Conservation (phyloP, 2,797 vertebrate species). For the Danionella dracula region DNA sequence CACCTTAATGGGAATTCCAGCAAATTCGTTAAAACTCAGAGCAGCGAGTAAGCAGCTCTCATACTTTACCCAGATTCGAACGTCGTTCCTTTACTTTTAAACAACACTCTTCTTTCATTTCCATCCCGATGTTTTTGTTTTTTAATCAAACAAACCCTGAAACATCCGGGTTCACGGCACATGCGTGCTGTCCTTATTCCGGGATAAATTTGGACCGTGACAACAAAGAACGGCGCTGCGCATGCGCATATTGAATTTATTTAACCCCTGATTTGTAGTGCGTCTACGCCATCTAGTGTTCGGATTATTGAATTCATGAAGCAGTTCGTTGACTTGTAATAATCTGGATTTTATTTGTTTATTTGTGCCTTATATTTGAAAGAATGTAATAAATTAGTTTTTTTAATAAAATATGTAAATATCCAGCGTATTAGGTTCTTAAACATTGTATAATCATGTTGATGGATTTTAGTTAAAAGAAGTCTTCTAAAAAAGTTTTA, state of each 20-base stretch:
- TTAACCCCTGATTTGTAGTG: background rate
- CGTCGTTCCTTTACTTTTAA: constrained; percentile 12
- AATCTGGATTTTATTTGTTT: background rate
- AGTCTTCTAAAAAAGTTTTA: too few relatives aligned
- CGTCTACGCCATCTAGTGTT: constrained; percentile 10
- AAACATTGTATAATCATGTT: too few relatives aligned
- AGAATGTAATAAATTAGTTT: too few relatives aligned
- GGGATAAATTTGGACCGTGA: constrained; percentile 85
- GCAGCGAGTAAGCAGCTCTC: background rate
- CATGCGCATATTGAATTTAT: constrained; percentile 38
- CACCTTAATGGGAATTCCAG: background rate
- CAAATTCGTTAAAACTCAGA: background rate
- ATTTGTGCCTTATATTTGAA: background rate
- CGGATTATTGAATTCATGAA: background rate
- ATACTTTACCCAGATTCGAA: constrained; percentile 3
- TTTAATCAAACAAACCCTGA: constrained; percentile 44
- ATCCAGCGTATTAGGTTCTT: too few relatives aligned
- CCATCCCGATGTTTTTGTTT: constrained; percentile 39
- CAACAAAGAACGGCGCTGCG: constrained; percentile 53
- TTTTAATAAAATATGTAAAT: too few relatives aligned
- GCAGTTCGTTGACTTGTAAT: background rate
- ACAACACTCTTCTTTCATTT: constrained; percentile 18
- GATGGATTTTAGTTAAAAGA: too few relatives aligned
- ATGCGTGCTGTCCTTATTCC: constrained; percentile 86
- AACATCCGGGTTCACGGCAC: constrained; percentile 87